Base-by-base conservation (phyloP, 2,888 invertebrate genomes). In the Rotaria magnacalcarata region DNA sequence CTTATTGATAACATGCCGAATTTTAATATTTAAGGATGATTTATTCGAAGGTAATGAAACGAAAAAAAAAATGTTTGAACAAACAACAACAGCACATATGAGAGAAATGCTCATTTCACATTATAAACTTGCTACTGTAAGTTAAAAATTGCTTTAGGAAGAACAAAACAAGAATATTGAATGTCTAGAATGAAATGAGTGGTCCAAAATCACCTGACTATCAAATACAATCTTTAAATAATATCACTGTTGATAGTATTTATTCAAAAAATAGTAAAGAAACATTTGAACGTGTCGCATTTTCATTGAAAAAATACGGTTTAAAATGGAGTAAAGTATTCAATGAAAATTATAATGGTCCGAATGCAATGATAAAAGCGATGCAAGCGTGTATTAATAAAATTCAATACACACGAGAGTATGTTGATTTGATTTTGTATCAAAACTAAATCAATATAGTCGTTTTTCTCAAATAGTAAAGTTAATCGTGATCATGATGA, bases 291-390 rank as follows among this genome's bases (percentile, higher is more conserved):
- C 43, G 47, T 47, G 80, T 80, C 4, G 80, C 80, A 80, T 80
- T 80, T 80, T 80, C 80, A n/a, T 47, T 80, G 8, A 80, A 80
- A 80, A 80, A 80, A 47, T 80, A 80, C n/a, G 80, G 80, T n/a
- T 47, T 80, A 43, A 80, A 80, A 80, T 80, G 80, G 80, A 80
- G 80, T 80, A 80, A 80, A 47, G 47, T 47, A 47, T 80, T 80
- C 47, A 47, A 47, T 47, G 80, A 80, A 14, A 80, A 80, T 47
- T 43, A 41, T 4, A 43, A 47, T 47, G 80, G 80, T 11, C 80
- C 80, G 4, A 47, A 80, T 47, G 80, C 80, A 11, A 47, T 80
- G 80, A n/a, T 43, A 10, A 47, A 43, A 80, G 80, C 80, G 10
- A 47, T 80, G 47, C 24, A n/a, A 43, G 80, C 47, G 19, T 80